Evolutionary conservation across 1,140 invertebrate genomes (phyloP).

Genomic region (Andricus grossulariae): DNA sequence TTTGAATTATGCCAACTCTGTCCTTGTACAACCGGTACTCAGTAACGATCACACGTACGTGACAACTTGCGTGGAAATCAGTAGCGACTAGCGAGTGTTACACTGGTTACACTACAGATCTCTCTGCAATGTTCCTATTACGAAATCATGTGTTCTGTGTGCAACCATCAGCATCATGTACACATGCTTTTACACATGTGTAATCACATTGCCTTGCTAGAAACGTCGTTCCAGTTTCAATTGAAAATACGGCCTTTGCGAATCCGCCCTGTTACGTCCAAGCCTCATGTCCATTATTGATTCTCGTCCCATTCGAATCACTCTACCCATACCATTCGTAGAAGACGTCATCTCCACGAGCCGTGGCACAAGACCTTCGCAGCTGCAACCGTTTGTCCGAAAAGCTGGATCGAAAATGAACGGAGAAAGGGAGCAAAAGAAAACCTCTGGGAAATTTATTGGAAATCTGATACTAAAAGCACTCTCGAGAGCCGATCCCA

Average conservation of each 20-base stretch:
- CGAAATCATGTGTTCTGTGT: neutral
- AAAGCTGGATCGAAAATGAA: constrained; percentile 37
- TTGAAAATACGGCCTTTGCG: constrained; percentile 39
- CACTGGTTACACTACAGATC: neutral
- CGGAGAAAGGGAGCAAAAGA: constrained; percentile 45
- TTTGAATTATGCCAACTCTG: constrained; percentile 14
- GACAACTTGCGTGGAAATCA: constrained; percentile 25
- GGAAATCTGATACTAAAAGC: constrained; percentile 22
- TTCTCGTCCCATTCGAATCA: neutral
- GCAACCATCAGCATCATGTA: neutral
- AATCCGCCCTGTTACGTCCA: constrained; percentile 38
- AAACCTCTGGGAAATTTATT: constrained; percentile 39
- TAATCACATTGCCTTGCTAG: constrained; percentile 34
- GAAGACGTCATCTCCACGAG: constrained; percentile 23
- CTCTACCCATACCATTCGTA: constrained; percentile 7
- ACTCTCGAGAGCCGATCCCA: constrained; percentile 36
- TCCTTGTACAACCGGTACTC: constrained; percentile 19
- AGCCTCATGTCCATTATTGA: constrained; percentile 46
- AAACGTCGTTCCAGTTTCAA: constrained; percentile 40
- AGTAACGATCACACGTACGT: constrained; percentile 1
- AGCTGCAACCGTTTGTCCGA: constrained; percentile 42
- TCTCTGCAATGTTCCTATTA: constrained; percentile 14
- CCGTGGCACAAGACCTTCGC: constrained; percentile 29
- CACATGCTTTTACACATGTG: constrained; percentile 9
- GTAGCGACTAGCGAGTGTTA: constrained; percentile 11